Conservation (phyloP, 2,888 invertebrate species). For the Schrankia costaestrigalis region DNA sequence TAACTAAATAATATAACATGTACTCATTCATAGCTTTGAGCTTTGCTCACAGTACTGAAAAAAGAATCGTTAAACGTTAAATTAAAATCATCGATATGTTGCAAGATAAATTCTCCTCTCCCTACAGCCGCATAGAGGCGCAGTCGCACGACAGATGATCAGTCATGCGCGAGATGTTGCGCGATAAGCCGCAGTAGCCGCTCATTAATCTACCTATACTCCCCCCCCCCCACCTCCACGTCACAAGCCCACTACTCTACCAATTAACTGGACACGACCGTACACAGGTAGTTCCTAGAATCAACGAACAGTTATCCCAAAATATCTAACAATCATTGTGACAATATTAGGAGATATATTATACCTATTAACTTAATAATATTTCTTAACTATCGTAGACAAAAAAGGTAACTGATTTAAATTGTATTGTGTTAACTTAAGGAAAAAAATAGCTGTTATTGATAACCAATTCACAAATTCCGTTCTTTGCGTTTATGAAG, state of each 20-base stretch:
- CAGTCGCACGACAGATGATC: conserved; percentile 80
- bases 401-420: no score
- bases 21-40: no score
- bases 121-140: conserved; percentile 58
- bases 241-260: conserved; percentile 57
- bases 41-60: no score
- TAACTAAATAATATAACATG: no score
- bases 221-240: conserved; percentile 57
- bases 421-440: no score
- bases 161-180: conserved; percentile 78
- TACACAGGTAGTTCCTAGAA: conserved; percentile 65
- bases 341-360: conserved; percentile 31
- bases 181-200: conserved; percentile 77
- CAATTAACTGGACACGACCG: conserved; percentile 69
- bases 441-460: no score
- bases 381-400: conserved; percentile 18
- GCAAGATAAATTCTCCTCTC: conserved; percentile 19
- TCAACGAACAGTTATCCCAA: conserved; percentile 45
- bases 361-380: conserved; percentile 22
- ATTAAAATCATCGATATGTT: conserved; percentile 9
- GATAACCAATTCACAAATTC: no score
- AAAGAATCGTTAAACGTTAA: no score
- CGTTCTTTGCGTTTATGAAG: no score
- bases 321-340: conserved; percentile 28
- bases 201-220: conserved; percentile 80